Conservation (phyloP, 1,140 invertebrate species). For the Nomia melanderi region DNA sequence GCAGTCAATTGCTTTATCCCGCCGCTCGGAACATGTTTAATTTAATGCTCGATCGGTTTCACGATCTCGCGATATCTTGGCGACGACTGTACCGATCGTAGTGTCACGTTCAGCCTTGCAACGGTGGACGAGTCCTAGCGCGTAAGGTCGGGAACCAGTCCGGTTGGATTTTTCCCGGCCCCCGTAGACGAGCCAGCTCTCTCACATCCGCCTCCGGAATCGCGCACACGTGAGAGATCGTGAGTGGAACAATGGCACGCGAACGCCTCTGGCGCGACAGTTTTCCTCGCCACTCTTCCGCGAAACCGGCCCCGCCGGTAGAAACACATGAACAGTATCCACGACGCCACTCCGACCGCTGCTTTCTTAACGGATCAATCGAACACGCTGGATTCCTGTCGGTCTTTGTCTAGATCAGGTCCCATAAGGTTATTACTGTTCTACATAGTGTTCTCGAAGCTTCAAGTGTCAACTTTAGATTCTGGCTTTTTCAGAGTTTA, state of each 20-base stretch:
- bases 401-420: too few relatives aligned
- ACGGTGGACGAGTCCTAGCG: constrained; percentile 8
- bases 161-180: constrained; percentile 39
- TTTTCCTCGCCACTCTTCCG: constrained; percentile 6
- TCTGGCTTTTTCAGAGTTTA: too few relatives aligned
- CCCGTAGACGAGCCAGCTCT: background rate
- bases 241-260: constrained; percentile 15
- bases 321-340: background rate
- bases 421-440: too few relatives aligned
- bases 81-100: constrained; percentile 7
- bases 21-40: too few relatives aligned
- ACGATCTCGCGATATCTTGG: too few relatives aligned
- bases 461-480: too few relatives aligned
- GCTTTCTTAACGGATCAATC: background rate
- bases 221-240: constrained; percentile 12
- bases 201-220: constrained; percentile 39
- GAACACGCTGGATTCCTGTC: background rate
- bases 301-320: background rate
- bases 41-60: too few relatives aligned
- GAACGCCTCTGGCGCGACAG: constrained; percentile 12
- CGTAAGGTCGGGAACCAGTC: constrained; percentile 59
- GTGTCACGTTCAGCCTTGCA: constrained; percentile 54
- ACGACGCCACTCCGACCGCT: too few relatives aligned
- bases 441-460: too few relatives aligned
- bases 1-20: too few relatives aligned